Conservation (phyloP, 53 echinoderm and acorn worm species). For the Hippasteria phrygiana region DNA sequence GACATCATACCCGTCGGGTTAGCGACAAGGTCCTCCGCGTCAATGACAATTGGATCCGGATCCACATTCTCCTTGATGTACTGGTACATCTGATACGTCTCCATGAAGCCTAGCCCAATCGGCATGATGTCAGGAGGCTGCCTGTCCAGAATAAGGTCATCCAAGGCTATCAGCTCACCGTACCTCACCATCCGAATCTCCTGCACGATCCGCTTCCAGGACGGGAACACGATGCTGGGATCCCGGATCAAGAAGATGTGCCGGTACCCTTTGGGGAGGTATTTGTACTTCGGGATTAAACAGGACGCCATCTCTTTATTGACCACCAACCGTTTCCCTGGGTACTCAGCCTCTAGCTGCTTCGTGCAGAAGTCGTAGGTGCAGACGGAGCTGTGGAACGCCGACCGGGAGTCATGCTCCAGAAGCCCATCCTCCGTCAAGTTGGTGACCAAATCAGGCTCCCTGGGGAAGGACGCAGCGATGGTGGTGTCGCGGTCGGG, state of each 20-base stretch:
- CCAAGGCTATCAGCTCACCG: conserved; percentile 18
- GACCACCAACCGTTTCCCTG: conserved; percentile 51
- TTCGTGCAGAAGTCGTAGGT: conserved; percentile 54
- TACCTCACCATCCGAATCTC: conserved; percentile 27
- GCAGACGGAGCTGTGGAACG: conserved; percentile 51
- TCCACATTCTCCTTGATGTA: conserved; percentile 40
- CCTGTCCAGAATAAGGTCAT: conserved; percentile 45
- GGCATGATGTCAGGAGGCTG: conserved; percentile 48
- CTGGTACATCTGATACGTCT: conserved; percentile 45
- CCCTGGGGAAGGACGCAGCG: conserved; percentile 26
- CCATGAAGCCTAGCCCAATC: conserved; percentile 37
- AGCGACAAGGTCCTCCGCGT: conserved; percentile 50
- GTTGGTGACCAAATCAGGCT: conserved; percentile 2
- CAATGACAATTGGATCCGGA: conserved; percentile 55
- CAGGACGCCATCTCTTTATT: conserved; percentile 54
- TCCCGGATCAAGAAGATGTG: conserved; percentile 64
- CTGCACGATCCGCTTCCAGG: conserved; percentile 57
- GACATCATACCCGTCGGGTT: conserved; percentile 44
- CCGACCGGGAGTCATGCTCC: conserved; percentile 12
- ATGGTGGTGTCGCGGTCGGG: conserved; percentile 41
- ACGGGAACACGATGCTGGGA: conserved; percentile 61
- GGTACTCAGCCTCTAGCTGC: conserved; percentile 59
- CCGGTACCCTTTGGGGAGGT: conserved; percentile 59
- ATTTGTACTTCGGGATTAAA: conserved; percentile 33
- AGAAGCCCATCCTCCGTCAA: conserved; percentile 3